These are phyloP conservation scores for Triplophysa bombifrons DNA, from an alignment of 2,797 vertebrate species.

Conservation along the genomic window DNA sequence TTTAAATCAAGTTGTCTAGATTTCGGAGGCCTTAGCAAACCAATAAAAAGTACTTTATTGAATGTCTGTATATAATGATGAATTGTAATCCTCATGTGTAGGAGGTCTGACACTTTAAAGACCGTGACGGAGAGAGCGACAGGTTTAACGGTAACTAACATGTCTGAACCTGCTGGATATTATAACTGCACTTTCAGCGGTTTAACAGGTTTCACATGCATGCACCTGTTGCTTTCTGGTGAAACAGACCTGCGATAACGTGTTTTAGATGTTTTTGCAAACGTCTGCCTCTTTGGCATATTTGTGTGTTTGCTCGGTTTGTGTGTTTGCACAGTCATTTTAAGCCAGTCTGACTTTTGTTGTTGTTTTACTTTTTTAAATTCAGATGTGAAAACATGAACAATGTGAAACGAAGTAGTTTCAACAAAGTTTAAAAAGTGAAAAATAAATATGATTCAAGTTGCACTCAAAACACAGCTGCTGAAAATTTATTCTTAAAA, in stretches of 20 bases:
- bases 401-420: background rate
- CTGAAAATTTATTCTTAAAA: background rate
- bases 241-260: background rate
- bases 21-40: background rate
- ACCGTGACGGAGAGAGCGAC: background rate
- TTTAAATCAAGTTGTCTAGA: background rate
- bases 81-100: background rate
- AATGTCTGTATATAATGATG: background rate
- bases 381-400: background rate
- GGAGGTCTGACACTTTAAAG: background rate
- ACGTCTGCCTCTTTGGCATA: background rate
- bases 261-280: background rate
- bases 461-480: background rate
- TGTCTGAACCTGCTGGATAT: slow-evolving; percentile 34
- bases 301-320: background rate
- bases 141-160: slow-evolving; percentile 29
- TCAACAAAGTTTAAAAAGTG: too few relatives aligned
- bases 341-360: too few relatives aligned
- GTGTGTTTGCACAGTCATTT: background rate
- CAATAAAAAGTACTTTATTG: too few relatives aligned
- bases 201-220: slow-evolving; percentile 48
- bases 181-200: slow-evolving; percentile 23
- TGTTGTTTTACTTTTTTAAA: background rate
- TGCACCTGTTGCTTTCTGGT: slow-evolving; percentile 42
- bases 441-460: slow-evolving; percentile 6